phyloP scores from a whole-genome alignment of 1,140 invertebrate genomes.

The Lepidurus apus region DNA sequence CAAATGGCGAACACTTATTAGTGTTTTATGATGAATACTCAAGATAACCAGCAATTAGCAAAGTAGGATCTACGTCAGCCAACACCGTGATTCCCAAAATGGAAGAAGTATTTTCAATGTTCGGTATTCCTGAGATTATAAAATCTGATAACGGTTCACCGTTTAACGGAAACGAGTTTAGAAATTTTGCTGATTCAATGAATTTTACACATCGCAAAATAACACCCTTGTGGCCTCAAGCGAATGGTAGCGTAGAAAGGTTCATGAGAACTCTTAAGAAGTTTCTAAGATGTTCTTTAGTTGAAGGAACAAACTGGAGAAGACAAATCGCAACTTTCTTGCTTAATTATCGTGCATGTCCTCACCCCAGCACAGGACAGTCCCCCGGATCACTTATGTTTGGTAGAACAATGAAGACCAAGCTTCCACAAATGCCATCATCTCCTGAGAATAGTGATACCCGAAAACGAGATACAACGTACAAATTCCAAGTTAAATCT shows the following conservation, averaged over 20 bases:
- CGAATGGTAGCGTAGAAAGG: slow-evolving; percentile 24
- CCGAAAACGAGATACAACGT: not conserved
- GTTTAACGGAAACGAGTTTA: slow-evolving; percentile 36
- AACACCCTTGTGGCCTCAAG: slow-evolving; percentile 23
- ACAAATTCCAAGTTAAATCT: slow-evolving; percentile 2
- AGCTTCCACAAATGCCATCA: slow-evolving; percentile 8
- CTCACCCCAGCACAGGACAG: slow-evolving; percentile 22
- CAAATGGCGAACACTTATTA: slow-evolving; percentile 22
- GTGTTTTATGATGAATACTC: slow-evolving; percentile 32
- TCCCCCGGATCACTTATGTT: slow-evolving; percentile 1
- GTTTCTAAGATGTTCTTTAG: not conserved
- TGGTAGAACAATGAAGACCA: not conserved
- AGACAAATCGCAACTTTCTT: not conserved
- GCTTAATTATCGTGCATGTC: slow-evolving; percentile 27
- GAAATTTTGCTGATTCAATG: not conserved
- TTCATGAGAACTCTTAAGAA: slow-evolving; percentile 30
- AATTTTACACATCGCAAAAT: slow-evolving; percentile 25
- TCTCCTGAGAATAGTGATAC: not conserved
- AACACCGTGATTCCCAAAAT: slow-evolving; percentile 5
- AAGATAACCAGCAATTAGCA: slow-evolving; percentile 31
- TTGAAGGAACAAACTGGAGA: not conserved
- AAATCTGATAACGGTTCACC: slow-evolving; percentile 38
- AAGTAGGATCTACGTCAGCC: not conserved
- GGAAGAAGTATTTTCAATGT: slow-evolving; percentile 33
- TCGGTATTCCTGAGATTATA: slow-evolving; percentile 35